Evolutionary conservation across 2,888 invertebrate genomes (phyloP).

Genomic region (Hoplodrina ambigua): DNA sequence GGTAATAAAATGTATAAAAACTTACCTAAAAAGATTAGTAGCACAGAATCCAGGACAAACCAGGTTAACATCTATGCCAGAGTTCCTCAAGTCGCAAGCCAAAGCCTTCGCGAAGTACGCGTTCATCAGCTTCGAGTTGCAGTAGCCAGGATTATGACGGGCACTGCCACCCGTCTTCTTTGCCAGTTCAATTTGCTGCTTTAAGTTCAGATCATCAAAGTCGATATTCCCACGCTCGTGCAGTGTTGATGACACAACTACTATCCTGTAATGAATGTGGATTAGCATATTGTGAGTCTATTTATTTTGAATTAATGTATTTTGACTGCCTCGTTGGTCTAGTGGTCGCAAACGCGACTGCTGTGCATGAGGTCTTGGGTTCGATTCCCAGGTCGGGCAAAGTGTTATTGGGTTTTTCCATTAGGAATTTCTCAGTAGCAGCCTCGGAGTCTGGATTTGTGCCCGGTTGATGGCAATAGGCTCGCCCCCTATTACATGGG

Average conservation of each 20-base stretch:
- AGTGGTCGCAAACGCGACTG: no score
- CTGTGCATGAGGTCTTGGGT: no score
- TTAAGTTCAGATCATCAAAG: constrained; percentile 92
- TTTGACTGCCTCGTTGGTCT: no score
- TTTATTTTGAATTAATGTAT: background rate
- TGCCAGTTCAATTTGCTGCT: constrained; percentile 83
- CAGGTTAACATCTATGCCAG: constrained; percentile 92
- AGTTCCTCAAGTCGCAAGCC: constrained; percentile 88
- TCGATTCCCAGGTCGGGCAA: no score
- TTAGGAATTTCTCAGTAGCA: no score
- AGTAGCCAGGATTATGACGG: constrained; percentile 91
- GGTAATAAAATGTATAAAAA: constrained; percentile 5
- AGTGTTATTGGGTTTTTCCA: no score
- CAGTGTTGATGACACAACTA: constrained; percentile 93
- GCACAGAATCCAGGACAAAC: constrained; percentile 95
- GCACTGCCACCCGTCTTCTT: constrained; percentile 75
- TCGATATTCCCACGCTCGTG: constrained; percentile 93
- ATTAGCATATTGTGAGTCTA: constrained; percentile 12
- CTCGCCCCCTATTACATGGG: no score
- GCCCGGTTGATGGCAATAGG: no score
- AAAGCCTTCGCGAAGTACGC: constrained; percentile 93
- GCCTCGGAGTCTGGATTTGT: no score
- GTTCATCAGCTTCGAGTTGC: constrained; percentile 95
- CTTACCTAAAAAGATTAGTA: constrained; percentile 93
- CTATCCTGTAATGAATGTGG: constrained; percentile 88